Evolutionary conservation across 2,113 vertebrate genomes (phyloP), one percentile per base, ranked within the genome.

Genomic region (Macroglossus sobrinus): DNA sequence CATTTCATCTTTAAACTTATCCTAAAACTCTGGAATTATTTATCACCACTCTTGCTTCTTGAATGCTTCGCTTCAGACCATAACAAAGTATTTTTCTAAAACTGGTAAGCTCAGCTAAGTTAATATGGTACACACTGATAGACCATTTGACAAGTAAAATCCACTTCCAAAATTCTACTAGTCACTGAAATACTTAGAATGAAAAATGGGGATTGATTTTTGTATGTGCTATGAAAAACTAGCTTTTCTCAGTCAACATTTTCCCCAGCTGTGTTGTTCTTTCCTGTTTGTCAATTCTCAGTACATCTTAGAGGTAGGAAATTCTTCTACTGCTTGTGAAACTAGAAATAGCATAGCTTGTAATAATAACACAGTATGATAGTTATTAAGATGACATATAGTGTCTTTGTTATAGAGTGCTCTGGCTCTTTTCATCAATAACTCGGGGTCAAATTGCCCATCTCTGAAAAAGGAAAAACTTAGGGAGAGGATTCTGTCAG

Each of bases 181-280:
- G 72, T 61, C 28, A 82, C 7, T 53, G 35, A 94, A 93, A 84
- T 50, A 45, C 61, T 95, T 75, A 90, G n/a, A 59, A 86, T 82
- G 64, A 64, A 87, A 96, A 90, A 35, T 45, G 57, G 57, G 38
- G 22, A 33, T 50, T 96, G 76, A 93, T 88, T 96, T 85, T 81
- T 81, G 40, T 90, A 43, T 57, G 50, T 81, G 16, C 22, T n/a
- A 26, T 81, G 86, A 84, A 92, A 38, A 47, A 47, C 40, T 14
- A 88, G 55, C 28, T 91, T 78, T 85, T 66, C 59, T 38, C 59
- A 0, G 35, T 88, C 64, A 93, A 80, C 66, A 6, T 53, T 74
- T 85, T 38, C 69, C 95, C 94, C 76, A 74, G 91, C 72, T 95
- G 43, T 78, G 64, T 61, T 80, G n/a, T 80, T 94, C 72, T 75